Conservation (phyloP, 35 echinoderm and acorn worm species). For the Hemicentrotus pulcherrimus region DNA sequence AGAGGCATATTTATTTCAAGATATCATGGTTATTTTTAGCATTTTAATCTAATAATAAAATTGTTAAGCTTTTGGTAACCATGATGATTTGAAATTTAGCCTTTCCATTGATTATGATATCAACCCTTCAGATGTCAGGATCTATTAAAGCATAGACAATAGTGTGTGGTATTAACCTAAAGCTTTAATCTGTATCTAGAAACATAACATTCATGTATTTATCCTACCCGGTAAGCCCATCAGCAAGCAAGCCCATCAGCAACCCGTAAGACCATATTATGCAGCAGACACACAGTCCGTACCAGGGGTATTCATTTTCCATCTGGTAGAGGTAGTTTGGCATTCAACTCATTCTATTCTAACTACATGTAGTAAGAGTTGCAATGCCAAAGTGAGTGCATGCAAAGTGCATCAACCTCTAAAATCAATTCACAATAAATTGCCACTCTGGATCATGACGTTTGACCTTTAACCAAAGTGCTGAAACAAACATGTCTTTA, state of each 20-base stretch:
- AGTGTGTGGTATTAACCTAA: background rate
- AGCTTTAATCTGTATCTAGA: background rate
- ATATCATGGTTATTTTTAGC: no score
- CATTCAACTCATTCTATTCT: background rate
- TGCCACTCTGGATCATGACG: background rate
- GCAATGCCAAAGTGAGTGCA: background rate
- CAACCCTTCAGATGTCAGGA: background rate
- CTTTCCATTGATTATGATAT: background rate
- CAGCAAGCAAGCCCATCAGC: background rate
- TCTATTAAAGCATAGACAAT: background rate
- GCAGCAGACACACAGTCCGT: background rate
- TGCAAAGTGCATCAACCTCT: background rate
- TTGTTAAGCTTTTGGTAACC: background rate
- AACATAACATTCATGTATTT: background rate
- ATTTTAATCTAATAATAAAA: background rate
- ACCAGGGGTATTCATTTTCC: background rate
- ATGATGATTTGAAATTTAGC: no score
- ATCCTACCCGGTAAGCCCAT: background rate
- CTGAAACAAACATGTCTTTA: slow-evolving; percentile 18
- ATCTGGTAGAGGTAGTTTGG: background rate
- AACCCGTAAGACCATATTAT: background rate
- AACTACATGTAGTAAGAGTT: background rate
- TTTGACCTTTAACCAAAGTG: background rate
- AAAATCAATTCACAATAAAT: slow-evolving; percentile 7
- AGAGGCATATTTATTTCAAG: no score